phyloP scores from a whole-genome alignment of 2,888 invertebrate species.

The Lordiphosa andalusiaca region DNA sequence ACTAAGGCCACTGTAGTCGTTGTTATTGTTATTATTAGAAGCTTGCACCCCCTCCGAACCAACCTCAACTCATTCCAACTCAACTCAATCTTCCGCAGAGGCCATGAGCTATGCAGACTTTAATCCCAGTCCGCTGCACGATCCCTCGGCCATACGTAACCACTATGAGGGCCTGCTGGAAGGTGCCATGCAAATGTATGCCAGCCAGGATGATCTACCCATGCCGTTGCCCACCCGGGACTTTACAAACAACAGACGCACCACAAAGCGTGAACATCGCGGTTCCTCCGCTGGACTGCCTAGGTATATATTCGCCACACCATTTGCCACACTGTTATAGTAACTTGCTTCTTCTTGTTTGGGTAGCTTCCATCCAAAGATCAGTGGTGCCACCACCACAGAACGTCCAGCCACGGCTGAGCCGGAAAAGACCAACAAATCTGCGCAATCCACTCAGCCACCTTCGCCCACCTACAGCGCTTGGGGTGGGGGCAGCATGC shows the following conservation, averaged over 20 bases:
- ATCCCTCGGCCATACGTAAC: constrained; percentile 78
- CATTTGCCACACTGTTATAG: no score
- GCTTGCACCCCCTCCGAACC: constrained; percentile 24
- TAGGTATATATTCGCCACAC: constrained; percentile 52
- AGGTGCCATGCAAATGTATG: constrained; percentile 80
- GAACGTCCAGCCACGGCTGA: constrained; percentile 79
- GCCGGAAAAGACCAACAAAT: constrained; percentile 72
- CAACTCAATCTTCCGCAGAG: constrained; percentile 69
- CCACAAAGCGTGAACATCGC: constrained; percentile 75
- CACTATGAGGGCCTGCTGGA: constrained; percentile 80
- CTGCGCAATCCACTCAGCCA: constrained; percentile 78
- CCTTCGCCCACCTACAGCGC: constrained; percentile 81
- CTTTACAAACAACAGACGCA: constrained; percentile 72
- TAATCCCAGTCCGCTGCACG: constrained; percentile 76
- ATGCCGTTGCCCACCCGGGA: constrained; percentile 77
- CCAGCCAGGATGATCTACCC: constrained; percentile 78
- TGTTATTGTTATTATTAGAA: constrained; percentile 39
- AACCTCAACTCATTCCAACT: constrained; percentile 38
- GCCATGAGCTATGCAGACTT: constrained; percentile 56
- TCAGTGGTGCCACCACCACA: constrained; percentile 51
- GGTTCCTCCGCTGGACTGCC: constrained; percentile 79
- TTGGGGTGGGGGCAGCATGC: constrained; percentile 81
- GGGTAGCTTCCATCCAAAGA: constrained; percentile 63
- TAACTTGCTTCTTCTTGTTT: neutral
- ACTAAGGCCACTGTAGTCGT: constrained; percentile 63